Evolutionary conservation across 2,113 vertebrate genomes (phyloP), one percentile per base, ranked within the genome.

Genomic region (Lonchura striata): DNA sequence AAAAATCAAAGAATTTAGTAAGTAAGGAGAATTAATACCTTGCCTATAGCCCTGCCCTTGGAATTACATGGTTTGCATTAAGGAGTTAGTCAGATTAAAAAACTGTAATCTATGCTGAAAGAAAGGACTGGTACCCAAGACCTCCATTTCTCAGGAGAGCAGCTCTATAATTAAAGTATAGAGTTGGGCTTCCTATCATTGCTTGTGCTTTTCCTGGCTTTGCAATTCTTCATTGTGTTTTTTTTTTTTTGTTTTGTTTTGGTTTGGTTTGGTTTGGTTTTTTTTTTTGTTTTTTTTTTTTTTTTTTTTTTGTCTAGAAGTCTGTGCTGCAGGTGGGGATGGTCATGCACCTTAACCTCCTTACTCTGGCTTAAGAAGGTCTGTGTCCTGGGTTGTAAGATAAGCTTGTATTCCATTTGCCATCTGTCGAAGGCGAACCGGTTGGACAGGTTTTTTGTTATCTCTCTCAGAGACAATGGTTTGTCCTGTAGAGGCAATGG

Each of bases 1-100:
- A 56, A 92, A 96, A 95, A 90, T 94, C 60, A 92, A 88, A 94
- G 13, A 82, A 93, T 88, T 78, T 78, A 44, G n/a, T 76, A 65
- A 82, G 41, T 31, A 78, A 86, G 49, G 41, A 96, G 75, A 84
- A 88, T 88, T 86, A 94, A 71, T 86, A 71, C n/a, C 60, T 92
- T 88, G 80, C 52, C 47, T 56, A n/a, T 70, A 81, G 56, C 64
- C 52, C 41, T 94, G 47, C 35, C 50, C 25, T 50, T 86, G 64
- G 68, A 86, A 90, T 88, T 83, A 50, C 35, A 33, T 7, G 1
- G 64, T 93, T 93, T 86, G n/a, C 82, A 74, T 83, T 74, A 60
- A 88, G 68, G 65, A 56, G 9, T 88, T 44, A 41, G 30, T 68
- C 41, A n/a, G 27, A 78, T 81, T 37, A 19, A 80, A 91, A 74